phyloP scores from a whole-genome alignment of 1,140 invertebrate species.

The Dufourea novaeangliae region DNA sequence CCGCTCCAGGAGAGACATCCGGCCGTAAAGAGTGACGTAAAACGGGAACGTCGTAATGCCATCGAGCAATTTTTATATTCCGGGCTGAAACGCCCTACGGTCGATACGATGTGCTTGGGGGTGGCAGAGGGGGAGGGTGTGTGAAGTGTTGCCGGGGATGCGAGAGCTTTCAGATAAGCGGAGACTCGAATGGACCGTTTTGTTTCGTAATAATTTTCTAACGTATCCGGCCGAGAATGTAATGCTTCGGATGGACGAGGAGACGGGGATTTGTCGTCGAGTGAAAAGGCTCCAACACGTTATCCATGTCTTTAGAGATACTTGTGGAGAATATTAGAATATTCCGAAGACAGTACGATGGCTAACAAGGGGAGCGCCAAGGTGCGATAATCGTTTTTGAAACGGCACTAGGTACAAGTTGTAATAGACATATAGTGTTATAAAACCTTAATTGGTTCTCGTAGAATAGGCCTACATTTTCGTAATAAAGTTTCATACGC shows the following conservation, averaged over 20 bases:
- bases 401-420: too few relatives aligned
- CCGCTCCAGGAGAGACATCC: not conserved
- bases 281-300: too few relatives aligned
- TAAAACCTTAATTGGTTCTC: too few relatives aligned
- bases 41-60: not conserved
- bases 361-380: too few relatives aligned
- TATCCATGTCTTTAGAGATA: too few relatives aligned
- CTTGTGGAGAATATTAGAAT: not conserved
- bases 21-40: not conserved
- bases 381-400: too few relatives aligned
- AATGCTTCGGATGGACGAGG: too few relatives aligned
- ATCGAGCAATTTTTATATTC: conserved; percentile 8
- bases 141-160: not conserved
- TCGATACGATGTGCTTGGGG: not conserved
- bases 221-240: not conserved
- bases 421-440: too few relatives aligned
- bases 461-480: too few relatives aligned
- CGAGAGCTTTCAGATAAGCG: not conserved
- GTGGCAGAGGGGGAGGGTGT: not conserved
- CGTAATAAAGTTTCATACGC: too few relatives aligned
- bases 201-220: not conserved
- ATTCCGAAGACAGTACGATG: too few relatives aligned
- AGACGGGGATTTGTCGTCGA: too few relatives aligned
- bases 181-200: not conserved
- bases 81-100: not conserved